Evolutionary conservation across 2,797 vertebrate species (phyloP).

Genomic region (Tadarida brasiliensis): DNA sequence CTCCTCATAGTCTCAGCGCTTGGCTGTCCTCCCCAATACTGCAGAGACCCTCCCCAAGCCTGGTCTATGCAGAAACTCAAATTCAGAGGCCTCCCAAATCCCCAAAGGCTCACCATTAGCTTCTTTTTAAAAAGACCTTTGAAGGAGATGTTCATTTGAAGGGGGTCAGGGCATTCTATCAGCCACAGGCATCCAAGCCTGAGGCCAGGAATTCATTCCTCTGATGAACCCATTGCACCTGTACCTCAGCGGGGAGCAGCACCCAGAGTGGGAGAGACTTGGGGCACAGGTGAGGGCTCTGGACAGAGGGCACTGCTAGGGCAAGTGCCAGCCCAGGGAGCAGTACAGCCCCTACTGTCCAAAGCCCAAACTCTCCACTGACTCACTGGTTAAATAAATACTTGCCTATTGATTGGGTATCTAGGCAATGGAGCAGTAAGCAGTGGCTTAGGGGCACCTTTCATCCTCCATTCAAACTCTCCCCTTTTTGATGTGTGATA

Average conservation of each 20-base stretch:
- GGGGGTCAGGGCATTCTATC: neutral
- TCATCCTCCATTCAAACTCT: neutral
- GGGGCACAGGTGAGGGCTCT: neutral
- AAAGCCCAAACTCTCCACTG: neutral
- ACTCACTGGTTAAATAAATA: neutral
- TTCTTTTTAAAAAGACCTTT: neutral
- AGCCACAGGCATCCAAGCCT: neutral
- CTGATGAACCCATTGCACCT: neutral
- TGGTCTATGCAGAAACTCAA: too few species aligned
- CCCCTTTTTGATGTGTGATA: neutral
- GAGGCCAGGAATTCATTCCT: neutral
- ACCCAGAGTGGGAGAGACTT: neutral
- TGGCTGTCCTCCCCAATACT: neutral
- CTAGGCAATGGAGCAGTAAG: neutral
- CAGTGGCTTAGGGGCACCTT: neutral
- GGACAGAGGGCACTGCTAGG: neutral
- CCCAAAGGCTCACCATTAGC: neutral
- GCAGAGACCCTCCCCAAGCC: neutral
- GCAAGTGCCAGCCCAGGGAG: neutral
- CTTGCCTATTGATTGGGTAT: neutral
- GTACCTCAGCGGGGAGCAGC: neutral
- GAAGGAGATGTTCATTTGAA: neutral
- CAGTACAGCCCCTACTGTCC: neutral
- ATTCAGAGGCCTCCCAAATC: neutral
- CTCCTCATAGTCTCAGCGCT: neutral